phyloP scores from a whole-genome alignment of 2,888 invertebrate species.

The Erebia palarica region DNA sequence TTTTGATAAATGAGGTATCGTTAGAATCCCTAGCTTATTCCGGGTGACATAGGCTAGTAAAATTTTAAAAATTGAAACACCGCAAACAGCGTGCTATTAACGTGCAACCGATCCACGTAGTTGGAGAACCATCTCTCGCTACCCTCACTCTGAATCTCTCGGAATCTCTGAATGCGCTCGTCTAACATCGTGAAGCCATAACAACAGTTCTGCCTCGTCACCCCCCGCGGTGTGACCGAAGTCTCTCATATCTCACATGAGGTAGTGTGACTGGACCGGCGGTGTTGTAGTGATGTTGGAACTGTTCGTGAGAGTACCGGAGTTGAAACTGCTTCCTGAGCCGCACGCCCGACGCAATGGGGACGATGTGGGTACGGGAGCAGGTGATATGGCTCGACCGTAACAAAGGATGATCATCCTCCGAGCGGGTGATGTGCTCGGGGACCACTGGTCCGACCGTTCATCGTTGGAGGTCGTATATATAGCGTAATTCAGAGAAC shows the following conservation, averaged over 20 bases:
- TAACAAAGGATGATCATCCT: no score
- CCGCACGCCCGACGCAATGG: constrained; percentile 74
- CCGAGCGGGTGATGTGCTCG: no score
- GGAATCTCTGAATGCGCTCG: constrained; percentile 90
- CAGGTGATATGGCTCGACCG: no score
- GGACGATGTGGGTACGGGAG: no score
- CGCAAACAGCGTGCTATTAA: constrained; percentile 95
- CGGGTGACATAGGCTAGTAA: no score
- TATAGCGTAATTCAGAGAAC: no score
- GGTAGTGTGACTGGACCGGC: constrained; percentile 79
- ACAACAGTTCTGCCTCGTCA: constrained; percentile 94
- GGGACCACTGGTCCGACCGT: no score
- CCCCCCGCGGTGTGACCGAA: constrained; percentile 94
- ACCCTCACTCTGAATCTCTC: constrained; percentile 95
- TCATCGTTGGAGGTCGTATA: no score
- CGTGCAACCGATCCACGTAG: constrained; percentile 92
- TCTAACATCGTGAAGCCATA: constrained; percentile 92
- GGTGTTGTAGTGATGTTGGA: constrained; percentile 45
- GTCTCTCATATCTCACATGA: constrained; percentile 93
- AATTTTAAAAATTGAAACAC: no score
- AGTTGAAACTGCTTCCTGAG: constrained; percentile 75
- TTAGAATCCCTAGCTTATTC: no score
- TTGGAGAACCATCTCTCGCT: constrained; percentile 94
- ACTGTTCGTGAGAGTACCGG: constrained; percentile 68
- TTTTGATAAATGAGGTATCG: no score